phyloP scores from a whole-genome alignment of 2,888 invertebrate species.

The Apamea epomidion region DNA sequence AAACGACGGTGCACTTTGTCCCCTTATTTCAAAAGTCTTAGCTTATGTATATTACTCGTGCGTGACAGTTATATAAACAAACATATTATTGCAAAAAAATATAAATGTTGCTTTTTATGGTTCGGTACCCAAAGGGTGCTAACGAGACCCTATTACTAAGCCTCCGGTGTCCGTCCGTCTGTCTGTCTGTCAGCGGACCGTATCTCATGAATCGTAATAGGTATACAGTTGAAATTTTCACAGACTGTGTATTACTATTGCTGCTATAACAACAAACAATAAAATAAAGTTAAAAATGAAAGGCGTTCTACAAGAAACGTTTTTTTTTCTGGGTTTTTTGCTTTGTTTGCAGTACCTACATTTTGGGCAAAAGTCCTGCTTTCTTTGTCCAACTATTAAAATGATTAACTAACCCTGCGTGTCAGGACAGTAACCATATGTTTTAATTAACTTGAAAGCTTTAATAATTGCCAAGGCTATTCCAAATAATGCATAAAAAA shows the following conservation, averaged over 20 bases:
- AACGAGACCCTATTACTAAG: not conserved
- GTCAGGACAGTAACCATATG: not conserved
- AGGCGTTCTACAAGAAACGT: too few relatives aligned
- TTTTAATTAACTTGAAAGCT: not conserved
- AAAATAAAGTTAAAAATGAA: too few relatives aligned
- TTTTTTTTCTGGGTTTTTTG: not conserved
- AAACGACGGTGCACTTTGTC: not conserved
- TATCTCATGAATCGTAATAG: not conserved
- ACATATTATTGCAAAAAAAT: not conserved
- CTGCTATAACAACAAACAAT: not conserved
- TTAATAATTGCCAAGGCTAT: not conserved
- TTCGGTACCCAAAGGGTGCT: too few relatives aligned
- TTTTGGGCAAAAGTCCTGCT: not conserved
- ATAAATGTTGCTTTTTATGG: not conserved
- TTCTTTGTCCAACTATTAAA: not conserved
- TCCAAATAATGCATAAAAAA: slow-evolving; percentile 19
- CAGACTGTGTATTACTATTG: not conserved
- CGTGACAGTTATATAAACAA: not conserved
- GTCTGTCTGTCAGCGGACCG: not conserved
- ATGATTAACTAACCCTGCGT: not conserved
- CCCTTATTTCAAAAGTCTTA: not conserved
- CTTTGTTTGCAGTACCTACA: not conserved
- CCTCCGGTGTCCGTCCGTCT: not conserved
- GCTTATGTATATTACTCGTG: not conserved
- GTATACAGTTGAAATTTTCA: not conserved